Base-by-base conservation (phyloP, 2,113 vertebrate species). In the Terrapene triunguis region DNA sequence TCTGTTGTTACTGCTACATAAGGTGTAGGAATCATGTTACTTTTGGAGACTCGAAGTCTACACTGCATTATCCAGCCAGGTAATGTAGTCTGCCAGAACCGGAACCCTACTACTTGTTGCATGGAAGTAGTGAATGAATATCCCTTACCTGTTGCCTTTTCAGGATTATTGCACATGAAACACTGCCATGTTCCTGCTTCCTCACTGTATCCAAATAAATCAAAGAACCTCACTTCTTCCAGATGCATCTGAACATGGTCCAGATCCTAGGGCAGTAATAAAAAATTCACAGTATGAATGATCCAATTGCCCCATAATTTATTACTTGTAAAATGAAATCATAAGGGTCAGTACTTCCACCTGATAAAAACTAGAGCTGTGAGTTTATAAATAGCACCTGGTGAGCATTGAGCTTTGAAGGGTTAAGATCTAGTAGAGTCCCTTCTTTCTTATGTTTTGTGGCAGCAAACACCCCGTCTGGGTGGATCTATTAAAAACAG, bases 161-260 rank as follows among this genome's bases (percentile, higher is more conserved):
- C 99, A 0, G 99, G 99, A 98, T 99, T 99, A 97, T 99, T 99
- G 93, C 99, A 99, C 99, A 99, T 99, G 98, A 99, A 99, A 97
- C 99, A 99, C 25, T 99, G 99, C 99, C 99, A 99, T 0, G 98
- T 92, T 50, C 98, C 98, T 1, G 98, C 98, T 91, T 99, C 98
- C 96, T 99, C 99, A 1, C 98, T 99, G 98, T 99, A 99, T 96
- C 99, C 99, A 42, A 99, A 99, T 32, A 99, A 98, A 88, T 99
- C 99, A n/a, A 99, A 99, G 98, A 99, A 99, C 62, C 99, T 99
- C 94, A 99, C 99, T 91, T 99, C 99, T 97, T 99, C 98, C 97
- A 99, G 98, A 94, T 99, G 99, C 95, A 98, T 97, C 98, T 99
- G 99, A 57, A 99, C 96, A 5, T 98, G 98, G 94, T 99, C 99